phyloP scores from a whole-genome alignment of 2,113 vertebrate genomes.

The Empidonax alnorum region DNA sequence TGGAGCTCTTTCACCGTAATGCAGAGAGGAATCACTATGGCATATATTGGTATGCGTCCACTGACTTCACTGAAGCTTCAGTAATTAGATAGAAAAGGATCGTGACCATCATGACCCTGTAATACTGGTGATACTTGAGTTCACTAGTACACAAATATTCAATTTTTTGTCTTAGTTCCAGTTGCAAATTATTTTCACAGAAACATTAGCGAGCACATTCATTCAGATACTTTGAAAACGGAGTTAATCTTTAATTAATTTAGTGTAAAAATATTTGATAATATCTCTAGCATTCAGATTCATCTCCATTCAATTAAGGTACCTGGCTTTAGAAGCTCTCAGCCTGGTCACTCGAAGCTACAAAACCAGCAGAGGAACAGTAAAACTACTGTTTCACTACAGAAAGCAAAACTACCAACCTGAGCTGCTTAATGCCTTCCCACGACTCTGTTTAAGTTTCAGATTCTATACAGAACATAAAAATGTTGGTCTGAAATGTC shows the following conservation, averaged over 20 bases:
- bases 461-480: not conserved
- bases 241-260: not conserved
- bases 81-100: not conserved
- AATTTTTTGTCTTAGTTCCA: not conserved
- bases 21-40: not conserved
- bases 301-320: not conserved
- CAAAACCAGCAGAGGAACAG: not conserved
- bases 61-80: not conserved
- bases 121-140: not conserved
- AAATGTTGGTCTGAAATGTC: not conserved
- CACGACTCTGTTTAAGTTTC: not conserved
- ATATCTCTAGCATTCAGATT: not conserved
- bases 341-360: not conserved
- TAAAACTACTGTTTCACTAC: not conserved
- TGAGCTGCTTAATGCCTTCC: not conserved
- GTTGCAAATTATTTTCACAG: not conserved
- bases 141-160: not conserved
- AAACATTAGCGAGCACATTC: not conserved
- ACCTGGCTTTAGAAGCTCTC: not conserved
- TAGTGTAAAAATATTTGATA: not conserved
- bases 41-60: rapidly evolving
- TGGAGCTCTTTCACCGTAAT: not conserved
- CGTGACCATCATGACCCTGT: not conserved
- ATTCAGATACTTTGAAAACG: not conserved
- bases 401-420: not conserved